Percentiles rank a stretch among this genome's conserved stretches.
phyloP scores from a whole-genome alignment of 2,888 invertebrate species.

The Lymantria monacha region DNA sequence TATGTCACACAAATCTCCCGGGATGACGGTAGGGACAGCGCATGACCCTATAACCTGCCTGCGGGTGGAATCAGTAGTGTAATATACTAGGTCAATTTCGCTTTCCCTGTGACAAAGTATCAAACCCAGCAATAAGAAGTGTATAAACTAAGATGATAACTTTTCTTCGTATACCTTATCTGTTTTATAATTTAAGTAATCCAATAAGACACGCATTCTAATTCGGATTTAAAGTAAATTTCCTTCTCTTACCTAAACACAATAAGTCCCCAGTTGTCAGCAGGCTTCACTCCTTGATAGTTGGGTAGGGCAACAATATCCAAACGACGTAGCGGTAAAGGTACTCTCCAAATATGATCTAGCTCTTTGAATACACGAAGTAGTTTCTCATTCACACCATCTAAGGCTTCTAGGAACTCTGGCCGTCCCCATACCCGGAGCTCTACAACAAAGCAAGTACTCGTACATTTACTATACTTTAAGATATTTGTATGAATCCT shows the following conservation, averaged over 20 bases:
- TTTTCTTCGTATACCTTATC: too few relatives aligned
- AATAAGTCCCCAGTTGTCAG: slow-evolving; percentile 91
- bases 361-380: slow-evolving; percentile 81
- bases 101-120: too few relatives aligned
- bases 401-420: slow-evolving; percentile 82
- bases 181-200: not conserved
- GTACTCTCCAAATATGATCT: slow-evolving; percentile 84
- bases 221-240: not conserved
- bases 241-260: slow-evolving; percentile 85
- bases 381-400: slow-evolving; percentile 83
- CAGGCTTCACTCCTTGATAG: slow-evolving; percentile 86
- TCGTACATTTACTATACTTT: too few relatives aligned
- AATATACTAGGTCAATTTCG: too few relatives aligned
- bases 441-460: slow-evolving; percentile 40
- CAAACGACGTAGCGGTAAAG: slow-evolving; percentile 85
- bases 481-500: too few relatives aligned
- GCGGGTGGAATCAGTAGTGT: too few relatives aligned
- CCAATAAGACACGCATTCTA: not conserved
- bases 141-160: too few relatives aligned
- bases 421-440: slow-evolving; percentile 85
- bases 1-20: too few relatives aligned
- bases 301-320: slow-evolving; percentile 89
- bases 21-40: too few relatives aligned
- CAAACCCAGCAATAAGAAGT: too few relatives aligned
- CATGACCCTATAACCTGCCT: too few relatives aligned